Percentiles rank a stretch among this genome's conserved stretches.
Evolutionary conservation across 2,797 vertebrate species (phyloP).

Genomic region (Pantherophis alleghaniensis): DNA sequence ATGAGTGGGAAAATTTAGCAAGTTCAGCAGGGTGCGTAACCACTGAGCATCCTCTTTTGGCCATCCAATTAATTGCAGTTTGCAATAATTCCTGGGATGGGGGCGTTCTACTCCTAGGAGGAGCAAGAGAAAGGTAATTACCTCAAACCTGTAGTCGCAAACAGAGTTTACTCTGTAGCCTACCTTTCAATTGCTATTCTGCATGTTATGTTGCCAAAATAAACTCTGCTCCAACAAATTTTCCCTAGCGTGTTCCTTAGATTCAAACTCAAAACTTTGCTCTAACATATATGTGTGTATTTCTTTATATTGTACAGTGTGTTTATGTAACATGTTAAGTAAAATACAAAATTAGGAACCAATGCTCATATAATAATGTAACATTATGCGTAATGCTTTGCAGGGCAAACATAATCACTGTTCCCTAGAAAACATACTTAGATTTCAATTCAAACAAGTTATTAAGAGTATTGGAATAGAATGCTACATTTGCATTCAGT

Average conservation of each 20-base stretch:
- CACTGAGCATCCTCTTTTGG: not conserved
- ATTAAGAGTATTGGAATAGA: not conserved
- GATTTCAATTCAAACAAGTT: not conserved
- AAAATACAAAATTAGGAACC: not conserved
- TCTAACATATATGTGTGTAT: not conserved
- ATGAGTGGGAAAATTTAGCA: not conserved
- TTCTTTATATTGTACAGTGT: constrained; percentile 18
- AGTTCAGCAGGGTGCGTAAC: not conserved
- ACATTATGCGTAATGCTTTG: not conserved
- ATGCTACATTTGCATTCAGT: not conserved
- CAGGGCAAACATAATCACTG: not conserved
- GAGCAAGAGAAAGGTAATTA: not conserved
- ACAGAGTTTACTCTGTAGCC: not conserved
- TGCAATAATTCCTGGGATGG: not conserved
- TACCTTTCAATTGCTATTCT: not conserved
- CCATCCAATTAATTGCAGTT: not conserved
- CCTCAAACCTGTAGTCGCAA: not conserved
- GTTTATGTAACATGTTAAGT: constrained; percentile 28
- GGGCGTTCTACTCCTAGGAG: too few relatives aligned
- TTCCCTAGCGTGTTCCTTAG: not conserved
- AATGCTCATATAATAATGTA: not conserved
- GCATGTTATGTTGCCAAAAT: not conserved
- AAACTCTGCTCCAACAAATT: not conserved
- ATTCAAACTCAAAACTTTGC: not conserved
- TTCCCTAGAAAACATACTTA: not conserved